Evolutionary conservation across 1,140 invertebrate species (phyloP).

Genomic region (Neuroterus valhalla): DNA sequence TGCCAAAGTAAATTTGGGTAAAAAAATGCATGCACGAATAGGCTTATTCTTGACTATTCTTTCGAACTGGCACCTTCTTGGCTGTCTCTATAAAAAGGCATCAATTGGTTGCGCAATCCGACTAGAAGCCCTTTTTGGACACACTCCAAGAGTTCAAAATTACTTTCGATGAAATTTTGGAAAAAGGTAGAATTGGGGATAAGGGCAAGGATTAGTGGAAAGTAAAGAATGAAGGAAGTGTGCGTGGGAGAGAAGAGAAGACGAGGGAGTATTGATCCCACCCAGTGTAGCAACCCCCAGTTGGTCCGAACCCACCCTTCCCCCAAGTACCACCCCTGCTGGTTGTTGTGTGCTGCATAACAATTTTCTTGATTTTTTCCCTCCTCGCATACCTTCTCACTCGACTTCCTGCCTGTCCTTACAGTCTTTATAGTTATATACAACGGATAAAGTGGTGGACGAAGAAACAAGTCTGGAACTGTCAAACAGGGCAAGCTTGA

Average conservation of each 20-base stretch:
- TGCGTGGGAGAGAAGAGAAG: conserved; percentile 65
- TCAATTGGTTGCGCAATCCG: too few relatives aligned
- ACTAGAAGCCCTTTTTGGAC: too few relatives aligned
- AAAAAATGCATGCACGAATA: too few relatives aligned
- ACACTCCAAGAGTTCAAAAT: too few relatives aligned
- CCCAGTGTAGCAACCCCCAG: conserved; percentile 66
- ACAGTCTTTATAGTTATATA: conserved; percentile 40
- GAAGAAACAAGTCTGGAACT: background rate
- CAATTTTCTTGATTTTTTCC: conserved; percentile 73
- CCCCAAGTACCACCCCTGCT: conserved; percentile 62
- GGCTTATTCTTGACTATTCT: too few relatives aligned
- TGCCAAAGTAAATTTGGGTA: too few relatives aligned
- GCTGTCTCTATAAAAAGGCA: too few relatives aligned
- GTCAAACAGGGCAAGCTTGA: too few relatives aligned
- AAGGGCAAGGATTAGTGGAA: conserved; percentile 40
- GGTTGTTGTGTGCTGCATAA: conserved; percentile 75
- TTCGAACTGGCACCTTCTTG: too few relatives aligned
- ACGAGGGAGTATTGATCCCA: conserved; percentile 74
- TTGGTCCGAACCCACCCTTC: conserved; percentile 66
- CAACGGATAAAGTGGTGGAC: conserved; percentile 1
- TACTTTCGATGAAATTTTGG: background rate
- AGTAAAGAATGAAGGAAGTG: conserved; percentile 55
- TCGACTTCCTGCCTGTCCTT: conserved; percentile 62
- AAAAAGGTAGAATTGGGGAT: background rate
- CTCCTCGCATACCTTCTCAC: conserved; percentile 48